Evolutionary conservation across 1,140 invertebrate genomes (phyloP).

Genomic region (Tetramorium parvispinum): DNA sequence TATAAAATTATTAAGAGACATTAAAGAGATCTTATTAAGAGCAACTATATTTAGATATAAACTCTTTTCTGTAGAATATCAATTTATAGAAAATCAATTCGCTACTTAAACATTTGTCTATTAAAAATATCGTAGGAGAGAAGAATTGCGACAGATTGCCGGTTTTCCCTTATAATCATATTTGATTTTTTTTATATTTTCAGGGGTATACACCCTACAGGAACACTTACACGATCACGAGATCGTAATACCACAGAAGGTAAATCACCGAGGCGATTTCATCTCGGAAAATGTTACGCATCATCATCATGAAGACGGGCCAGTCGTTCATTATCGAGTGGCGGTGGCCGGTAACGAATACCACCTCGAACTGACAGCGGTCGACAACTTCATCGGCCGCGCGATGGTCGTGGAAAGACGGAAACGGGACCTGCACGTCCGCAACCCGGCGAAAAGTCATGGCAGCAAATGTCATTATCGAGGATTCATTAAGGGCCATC

Average conservation of each 20-base stretch:
- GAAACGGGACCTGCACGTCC: slow-evolving; percentile 85
- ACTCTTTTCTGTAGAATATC: background rate
- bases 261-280: slow-evolving; percentile 86
- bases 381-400: slow-evolving; percentile 89
- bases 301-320: slow-evolving; percentile 79
- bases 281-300: slow-evolving; percentile 87
- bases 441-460: slow-evolving; percentile 83
- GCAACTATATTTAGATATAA: background rate
- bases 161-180: background rate
- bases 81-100: background rate
- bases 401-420: slow-evolving; percentile 90
- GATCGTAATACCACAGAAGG: slow-evolving; percentile 87
- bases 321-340: slow-evolving; percentile 87
- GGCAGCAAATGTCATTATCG: slow-evolving; percentile 91
- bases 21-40: background rate
- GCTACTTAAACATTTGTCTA: background rate
- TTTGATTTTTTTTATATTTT: slow-evolving; percentile 62
- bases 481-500: slow-evolving; percentile 89
- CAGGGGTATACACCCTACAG: slow-evolving; percentile 85
- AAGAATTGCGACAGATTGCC: background rate
- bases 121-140: background rate
- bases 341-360: slow-evolving; percentile 85
- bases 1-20: background rate
- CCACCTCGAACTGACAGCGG: slow-evolving; percentile 87
- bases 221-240: slow-evolving; percentile 83